A percentile compares a stretch with the other conserved stretches of the same genome.
phyloP scores from a whole-genome alignment of 2,113 vertebrate species.

The Connochaetes taurinus region DNA sequence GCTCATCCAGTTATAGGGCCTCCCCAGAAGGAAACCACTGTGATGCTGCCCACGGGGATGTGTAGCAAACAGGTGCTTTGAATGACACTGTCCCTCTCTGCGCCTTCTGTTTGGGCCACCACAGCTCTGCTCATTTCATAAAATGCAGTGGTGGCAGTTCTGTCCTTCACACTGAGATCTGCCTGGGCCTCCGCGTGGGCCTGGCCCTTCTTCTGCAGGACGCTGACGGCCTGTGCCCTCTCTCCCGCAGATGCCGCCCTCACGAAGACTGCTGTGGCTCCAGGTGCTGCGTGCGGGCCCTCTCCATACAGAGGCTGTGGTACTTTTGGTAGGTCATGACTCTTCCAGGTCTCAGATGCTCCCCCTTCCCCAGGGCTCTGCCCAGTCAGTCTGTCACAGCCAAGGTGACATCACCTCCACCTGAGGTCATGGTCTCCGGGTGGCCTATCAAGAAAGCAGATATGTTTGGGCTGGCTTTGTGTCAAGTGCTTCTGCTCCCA shows the following conservation, averaged over 20 bases:
- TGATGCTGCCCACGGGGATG: neutral
- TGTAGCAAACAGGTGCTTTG: neutral
- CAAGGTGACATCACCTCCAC: fast-evolving
- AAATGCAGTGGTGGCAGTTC: neutral
- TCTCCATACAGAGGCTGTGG: conserved; percentile 97
- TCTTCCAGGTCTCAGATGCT: neutral
- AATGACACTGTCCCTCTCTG: fast-evolving
- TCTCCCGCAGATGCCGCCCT: conserved; percentile 89
- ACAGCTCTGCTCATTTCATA: fast-evolving
- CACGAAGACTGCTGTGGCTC: conserved; percentile 98
- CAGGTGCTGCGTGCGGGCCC: conserved; percentile 93
- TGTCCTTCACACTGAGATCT: neutral
- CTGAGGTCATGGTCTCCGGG: fast-evolving
- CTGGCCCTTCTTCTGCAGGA: fast-evolving
- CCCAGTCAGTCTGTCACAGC: neutral
- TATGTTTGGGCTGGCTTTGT: neutral
- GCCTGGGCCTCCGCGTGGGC: fast-evolving
- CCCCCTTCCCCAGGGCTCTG: neutral
- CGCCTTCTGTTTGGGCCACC: neutral
- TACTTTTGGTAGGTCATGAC: conserved; percentile 93
- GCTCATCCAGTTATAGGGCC: neutral
- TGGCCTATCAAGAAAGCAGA: neutral
- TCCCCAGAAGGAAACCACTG: neutral
- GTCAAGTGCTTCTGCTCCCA: no score
- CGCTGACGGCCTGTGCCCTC: neutral